phyloP scores from a whole-genome alignment of 1,140 invertebrate genomes.

The Radopholus similis region DNA sequence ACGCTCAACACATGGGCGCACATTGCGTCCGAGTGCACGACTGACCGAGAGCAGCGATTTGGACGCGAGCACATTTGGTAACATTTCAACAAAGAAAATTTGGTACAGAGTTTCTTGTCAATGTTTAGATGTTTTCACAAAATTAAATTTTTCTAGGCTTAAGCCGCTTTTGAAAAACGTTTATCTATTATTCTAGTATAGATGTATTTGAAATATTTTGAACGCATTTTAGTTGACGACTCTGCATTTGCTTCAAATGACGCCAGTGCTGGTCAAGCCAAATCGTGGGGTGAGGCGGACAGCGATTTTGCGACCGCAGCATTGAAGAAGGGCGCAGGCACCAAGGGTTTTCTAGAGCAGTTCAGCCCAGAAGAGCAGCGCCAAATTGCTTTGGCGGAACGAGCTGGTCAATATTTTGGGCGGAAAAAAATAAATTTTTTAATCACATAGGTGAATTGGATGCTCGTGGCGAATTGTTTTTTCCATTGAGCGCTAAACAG shows the following conservation, averaged over 20 bases:
- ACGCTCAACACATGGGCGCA: neutral
- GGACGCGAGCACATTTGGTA: neutral
- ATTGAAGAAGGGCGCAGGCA: neutral
- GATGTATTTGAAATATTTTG: too few relatives aligned
- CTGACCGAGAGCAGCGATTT: neutral
- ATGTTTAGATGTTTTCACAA: neutral
- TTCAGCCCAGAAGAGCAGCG: slow-evolving; percentile 5
- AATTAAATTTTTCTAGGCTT: neutral
- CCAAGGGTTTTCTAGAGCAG: slow-evolving; percentile 7
- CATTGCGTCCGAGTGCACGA: neutral
- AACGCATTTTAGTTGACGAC: too few relatives aligned
- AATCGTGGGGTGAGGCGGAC: too few relatives aligned
- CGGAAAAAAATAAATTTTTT: neutral
- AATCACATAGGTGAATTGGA: slow-evolving; percentile 1
- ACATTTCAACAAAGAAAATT: neutral
- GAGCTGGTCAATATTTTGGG: slow-evolving; percentile 11
- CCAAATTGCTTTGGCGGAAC: slow-evolving; percentile 17
- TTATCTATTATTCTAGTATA: too few relatives aligned
- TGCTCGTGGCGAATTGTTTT: neutral
- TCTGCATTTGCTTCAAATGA: too few relatives aligned
- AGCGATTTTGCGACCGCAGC: neutral
- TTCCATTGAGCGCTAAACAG: neutral
- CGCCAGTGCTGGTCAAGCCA: too few relatives aligned
- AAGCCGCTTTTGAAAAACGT: neutral
- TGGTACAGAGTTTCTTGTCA: neutral